Conservation (phyloP, 1,140 invertebrate species). For the Bombus fervidus region DNA sequence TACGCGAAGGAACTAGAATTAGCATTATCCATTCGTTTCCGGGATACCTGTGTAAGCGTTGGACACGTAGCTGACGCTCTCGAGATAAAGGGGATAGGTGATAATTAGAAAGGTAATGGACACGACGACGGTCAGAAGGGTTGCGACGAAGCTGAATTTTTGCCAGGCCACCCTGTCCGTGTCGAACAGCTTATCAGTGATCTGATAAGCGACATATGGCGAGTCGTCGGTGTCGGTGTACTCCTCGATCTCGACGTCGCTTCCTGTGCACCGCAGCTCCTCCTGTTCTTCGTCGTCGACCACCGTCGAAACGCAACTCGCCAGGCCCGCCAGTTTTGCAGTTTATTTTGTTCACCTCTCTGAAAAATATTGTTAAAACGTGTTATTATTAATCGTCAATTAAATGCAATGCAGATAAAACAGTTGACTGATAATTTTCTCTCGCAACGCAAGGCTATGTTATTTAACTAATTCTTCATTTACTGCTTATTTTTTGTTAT, state of each 20-base stretch:
- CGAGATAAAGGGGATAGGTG: constrained; percentile 77
- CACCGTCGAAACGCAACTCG: constrained; percentile 70
- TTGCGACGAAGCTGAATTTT: constrained; percentile 75
- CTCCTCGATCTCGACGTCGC: constrained; percentile 78
- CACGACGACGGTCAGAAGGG: constrained; percentile 67
- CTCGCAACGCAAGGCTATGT: too few species aligned
- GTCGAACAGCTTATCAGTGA: constrained; percentile 77
- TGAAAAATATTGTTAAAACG: background rate
- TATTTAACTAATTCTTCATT: too few species aligned
- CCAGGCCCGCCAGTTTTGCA: constrained; percentile 68
- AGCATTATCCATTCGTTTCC: background rate
- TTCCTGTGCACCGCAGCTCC: constrained; percentile 77
- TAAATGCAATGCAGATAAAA: background rate
- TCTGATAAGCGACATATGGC: constrained; percentile 75
- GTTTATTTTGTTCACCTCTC: background rate
- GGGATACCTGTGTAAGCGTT: constrained; percentile 77
- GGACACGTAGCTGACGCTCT: constrained; percentile 74
- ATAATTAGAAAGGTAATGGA: constrained; percentile 76
- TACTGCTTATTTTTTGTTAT: too few species aligned
- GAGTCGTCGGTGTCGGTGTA: constrained; percentile 79
- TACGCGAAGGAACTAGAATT: background rate
- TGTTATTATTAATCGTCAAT: background rate
- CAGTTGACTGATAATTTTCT: too few species aligned
- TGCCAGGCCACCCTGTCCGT: constrained; percentile 76
- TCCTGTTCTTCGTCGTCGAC: constrained; percentile 80